A percentile compares a stretch with the other conserved stretches of the same genome.
Conservation (phyloP, 2,797 vertebrate genomes). For the Myotis findleyi region DNA sequence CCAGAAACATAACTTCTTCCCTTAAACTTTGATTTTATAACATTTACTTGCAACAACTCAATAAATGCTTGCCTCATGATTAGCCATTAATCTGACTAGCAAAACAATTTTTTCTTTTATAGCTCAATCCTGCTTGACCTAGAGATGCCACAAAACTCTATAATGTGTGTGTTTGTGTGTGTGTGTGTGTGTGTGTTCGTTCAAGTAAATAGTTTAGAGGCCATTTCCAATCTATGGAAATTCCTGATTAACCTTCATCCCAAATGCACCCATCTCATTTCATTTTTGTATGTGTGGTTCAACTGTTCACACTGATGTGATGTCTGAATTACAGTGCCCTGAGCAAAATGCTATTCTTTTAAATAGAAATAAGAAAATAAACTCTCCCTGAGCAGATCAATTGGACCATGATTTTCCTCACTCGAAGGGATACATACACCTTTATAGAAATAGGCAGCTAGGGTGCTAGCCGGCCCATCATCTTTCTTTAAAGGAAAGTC, state of each 20-base stretch:
- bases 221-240: constrained; percentile 37
- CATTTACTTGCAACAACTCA: constrained; percentile 67
- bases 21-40: constrained; percentile 72
- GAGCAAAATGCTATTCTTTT: constrained; percentile 53
- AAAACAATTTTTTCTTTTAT: constrained; percentile 47
- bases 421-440: neutral
- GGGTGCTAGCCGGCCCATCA: neutral
- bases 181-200: no score
- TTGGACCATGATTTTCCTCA: constrained; percentile 11
- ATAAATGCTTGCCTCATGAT: constrained; percentile 63
- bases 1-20: constrained; percentile 48
- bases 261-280: constrained; percentile 24
- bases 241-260: neutral
- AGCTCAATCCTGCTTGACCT: constrained; percentile 41
- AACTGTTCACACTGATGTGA: constrained; percentile 25
- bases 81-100: constrained; percentile 58
- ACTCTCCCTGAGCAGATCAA: constrained; percentile 13
- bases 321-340: neutral
- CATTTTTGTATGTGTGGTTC: constrained; percentile 39
- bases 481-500: constrained; percentile 23
- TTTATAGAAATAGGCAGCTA: neutral
- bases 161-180: neutral
- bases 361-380: constrained; percentile 75
- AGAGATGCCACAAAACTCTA: neutral
- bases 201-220: constrained; percentile 9